Conservation (phyloP, 1,140 invertebrate genomes). For the Nebria ingens region DNA sequence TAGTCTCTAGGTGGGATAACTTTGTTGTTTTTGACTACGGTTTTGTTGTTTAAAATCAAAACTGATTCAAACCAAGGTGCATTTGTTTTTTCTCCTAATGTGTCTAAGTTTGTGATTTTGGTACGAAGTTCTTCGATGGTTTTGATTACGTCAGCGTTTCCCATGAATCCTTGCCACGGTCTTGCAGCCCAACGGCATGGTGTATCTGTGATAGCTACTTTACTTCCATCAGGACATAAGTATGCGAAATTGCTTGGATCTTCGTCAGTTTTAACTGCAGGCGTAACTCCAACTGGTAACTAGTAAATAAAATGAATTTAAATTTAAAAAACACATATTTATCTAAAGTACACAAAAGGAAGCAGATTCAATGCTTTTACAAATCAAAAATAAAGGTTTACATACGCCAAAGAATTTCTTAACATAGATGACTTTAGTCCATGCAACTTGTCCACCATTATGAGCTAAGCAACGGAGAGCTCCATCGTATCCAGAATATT, state of each 20-base stretch:
- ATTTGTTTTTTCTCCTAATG: conserved; percentile 36
- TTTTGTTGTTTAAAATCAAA: conserved; percentile 42
- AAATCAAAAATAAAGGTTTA: conserved; percentile 15
- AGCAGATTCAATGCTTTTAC: too few relatives aligned
- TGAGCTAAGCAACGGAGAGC: conserved; percentile 69
- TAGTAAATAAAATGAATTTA: conserved; percentile 16
- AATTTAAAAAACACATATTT: neutral
- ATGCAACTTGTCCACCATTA: conserved; percentile 70
- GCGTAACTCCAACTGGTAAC: conserved; percentile 45
- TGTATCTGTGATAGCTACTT: conserved; percentile 51
- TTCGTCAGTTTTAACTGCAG: conserved; percentile 37
- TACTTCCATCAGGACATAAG: conserved; percentile 71
- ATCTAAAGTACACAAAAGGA: neutral
- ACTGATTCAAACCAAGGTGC: conserved; percentile 40
- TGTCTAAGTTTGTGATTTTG: conserved; percentile 32
- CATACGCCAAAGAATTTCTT: conserved; percentile 60
- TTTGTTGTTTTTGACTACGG: conserved; percentile 48
- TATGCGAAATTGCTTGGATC: conserved; percentile 55
- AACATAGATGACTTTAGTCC: conserved; percentile 71
- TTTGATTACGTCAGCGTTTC: conserved; percentile 47
- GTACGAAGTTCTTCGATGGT: conserved; percentile 31
- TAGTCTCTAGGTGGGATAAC: conserved; percentile 51
- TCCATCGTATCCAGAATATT: conserved; percentile 72
- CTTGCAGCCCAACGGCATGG: conserved; percentile 67
- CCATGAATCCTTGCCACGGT: conserved; percentile 67